Percentiles rank a stretch among this genome's conserved stretches.
phyloP scores from a whole-genome alignment of 2,113 vertebrate species.

The Megaceryle maxima region DNA sequence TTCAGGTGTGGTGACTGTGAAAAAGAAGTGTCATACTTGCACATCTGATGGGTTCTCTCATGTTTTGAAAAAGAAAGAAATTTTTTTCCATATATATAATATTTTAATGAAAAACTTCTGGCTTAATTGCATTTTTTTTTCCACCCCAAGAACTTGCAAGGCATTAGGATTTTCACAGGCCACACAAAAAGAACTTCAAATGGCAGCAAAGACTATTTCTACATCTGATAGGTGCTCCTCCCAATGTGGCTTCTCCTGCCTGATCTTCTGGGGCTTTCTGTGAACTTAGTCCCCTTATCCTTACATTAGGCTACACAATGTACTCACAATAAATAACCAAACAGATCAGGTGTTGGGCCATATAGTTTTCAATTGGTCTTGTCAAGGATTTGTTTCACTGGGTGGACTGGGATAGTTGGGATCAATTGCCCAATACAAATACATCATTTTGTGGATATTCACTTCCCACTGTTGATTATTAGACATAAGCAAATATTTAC shows the following conservation, averaged over 20 bases:
- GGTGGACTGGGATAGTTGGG: not conserved
- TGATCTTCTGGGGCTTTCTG: not conserved
- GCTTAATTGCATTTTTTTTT: not conserved
- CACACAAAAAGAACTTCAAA: not conserved
- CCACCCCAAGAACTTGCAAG: not conserved
- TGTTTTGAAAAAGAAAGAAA: not conserved
- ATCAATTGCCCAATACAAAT: not conserved
- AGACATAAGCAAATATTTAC: not conserved
- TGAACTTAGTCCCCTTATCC: not conserved
- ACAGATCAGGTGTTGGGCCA: not conserved
- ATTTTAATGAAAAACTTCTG: not conserved
- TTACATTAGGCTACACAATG: not conserved
- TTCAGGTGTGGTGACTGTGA: not conserved
- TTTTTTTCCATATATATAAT: not conserved
- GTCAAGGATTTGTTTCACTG: not conserved
- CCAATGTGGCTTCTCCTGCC: not conserved
- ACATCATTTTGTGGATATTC: not conserved
- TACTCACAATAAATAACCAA: not conserved
- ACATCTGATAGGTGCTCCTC: not conserved
- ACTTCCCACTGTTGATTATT: not conserved
- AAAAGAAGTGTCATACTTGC: not conserved
- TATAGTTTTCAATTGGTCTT: not conserved
- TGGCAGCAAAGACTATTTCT: not conserved
- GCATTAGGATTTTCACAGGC: not conserved
- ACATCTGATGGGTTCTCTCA: not conserved